Base-by-base conservation (phyloP, 2,797 vertebrate species). In the Enteromius paludinosus region DNA sequence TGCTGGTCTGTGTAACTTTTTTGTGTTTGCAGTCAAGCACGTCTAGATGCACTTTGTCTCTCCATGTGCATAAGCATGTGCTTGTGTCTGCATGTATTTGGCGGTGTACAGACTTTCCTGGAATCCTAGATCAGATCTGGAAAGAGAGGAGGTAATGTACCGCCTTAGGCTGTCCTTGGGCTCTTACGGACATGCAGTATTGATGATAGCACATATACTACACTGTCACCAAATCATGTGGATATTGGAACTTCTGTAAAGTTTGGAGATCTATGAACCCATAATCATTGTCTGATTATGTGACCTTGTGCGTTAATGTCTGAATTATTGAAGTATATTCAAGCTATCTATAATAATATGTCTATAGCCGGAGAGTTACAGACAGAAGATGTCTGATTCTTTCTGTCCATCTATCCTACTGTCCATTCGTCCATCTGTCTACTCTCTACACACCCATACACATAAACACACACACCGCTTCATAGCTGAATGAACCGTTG, bases 401-500 rank as follows among this genome's bases (percentile, higher is more conserved):
- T 33, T 71, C 25, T 72, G 64, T 62, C 4, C 47, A 35, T 33
- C 18, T 30, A 54, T 59, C 7, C 7, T 45, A 45, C 43, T 14
- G 43, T 45, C 43, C 43, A 45, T 14, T 12, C 11, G 43, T 82
- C 20, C n/a, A 28, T 49, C n/a, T 49, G 64, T 65, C 72, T 66
- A 75, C 25, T 62, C 41, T 45, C 30, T 23, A n/a, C 69, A 52
- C 28, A 85, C 41, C 33, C 33, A 38, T 47, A 84, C 79, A 84
- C 82, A 79, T 66, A 52, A 23, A 74, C 66, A 82, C 78, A 74
- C 83, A 33, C 65, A 59, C 54, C 54, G 4, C 71, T 86, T 76
- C 54, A 76, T 59, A 61, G 33, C 81, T 83, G 83, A 83, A 54
- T 79, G 64, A 84, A 82, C 47, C 76, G 85, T 89, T 91, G 87